These are phyloP conservation scores for Sycophila sp. DNA, from an alignment of 1,140 invertebrate genomes.

Conservation along the genomic window DNA sequence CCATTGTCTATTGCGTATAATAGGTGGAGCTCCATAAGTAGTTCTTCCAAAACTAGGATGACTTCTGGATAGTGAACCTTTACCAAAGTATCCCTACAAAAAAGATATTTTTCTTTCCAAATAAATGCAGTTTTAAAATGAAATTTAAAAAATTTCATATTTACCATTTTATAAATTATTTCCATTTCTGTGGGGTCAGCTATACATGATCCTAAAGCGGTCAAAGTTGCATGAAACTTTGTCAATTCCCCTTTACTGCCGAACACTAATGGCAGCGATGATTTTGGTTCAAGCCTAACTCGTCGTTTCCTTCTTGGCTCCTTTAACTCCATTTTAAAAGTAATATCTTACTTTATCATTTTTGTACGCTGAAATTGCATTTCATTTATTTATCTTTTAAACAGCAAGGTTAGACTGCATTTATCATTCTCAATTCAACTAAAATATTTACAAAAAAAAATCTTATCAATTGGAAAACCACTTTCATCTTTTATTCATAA, in stretches of 20 bases:
- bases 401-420: too few species aligned
- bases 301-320: constrained; percentile 60
- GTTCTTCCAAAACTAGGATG: constrained; percentile 66
- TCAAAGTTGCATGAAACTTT: constrained; percentile 71
- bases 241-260: constrained; percentile 63
- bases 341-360: not conserved
- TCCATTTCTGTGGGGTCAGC: constrained; percentile 70
- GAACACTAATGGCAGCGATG: constrained; percentile 64
- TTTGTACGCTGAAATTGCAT: not conserved
- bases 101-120: not conserved
- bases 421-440: too few species aligned
- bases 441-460: not conserved
- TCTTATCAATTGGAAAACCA: not conserved
- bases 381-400: not conserved
- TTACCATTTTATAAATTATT: constrained; percentile 72
- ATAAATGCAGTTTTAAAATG: not conserved
- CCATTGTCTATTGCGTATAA: constrained; percentile 70
- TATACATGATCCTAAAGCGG: constrained; percentile 74
- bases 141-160: not conserved
- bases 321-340: constrained; percentile 59
- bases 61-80: constrained; percentile 73
- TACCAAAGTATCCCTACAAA: constrained; percentile 76
- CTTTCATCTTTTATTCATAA: not conserved
- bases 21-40: constrained; percentile 57
- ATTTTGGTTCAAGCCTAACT: constrained; percentile 42